phyloP scores from a whole-genome alignment of 2,797 vertebrate genomes.

The Manis crassicaudata region DNA sequence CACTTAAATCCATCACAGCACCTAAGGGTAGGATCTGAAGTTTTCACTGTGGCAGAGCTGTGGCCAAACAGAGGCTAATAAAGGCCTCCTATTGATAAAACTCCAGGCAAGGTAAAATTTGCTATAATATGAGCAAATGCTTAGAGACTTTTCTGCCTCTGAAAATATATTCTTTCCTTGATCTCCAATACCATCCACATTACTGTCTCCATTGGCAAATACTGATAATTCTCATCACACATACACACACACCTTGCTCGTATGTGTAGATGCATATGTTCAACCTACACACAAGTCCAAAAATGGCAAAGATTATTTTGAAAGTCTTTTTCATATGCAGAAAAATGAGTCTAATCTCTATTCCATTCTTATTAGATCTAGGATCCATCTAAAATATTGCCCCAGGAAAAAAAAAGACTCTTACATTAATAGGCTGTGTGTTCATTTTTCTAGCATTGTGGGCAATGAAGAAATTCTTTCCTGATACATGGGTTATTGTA shows the following conservation, averaged over 20 bases:
- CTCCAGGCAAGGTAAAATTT: neutral
- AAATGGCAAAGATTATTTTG: neutral
- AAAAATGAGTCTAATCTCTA: neutral
- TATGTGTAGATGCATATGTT: neutral
- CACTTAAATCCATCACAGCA: neutral
- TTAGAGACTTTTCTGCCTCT: neutral
- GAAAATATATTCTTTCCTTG: neutral
- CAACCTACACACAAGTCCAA: neutral
- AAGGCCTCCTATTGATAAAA: neutral
- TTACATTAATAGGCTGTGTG: neutral
- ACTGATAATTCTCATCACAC: neutral
- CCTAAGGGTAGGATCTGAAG: neutral
- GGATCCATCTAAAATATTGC: neutral
- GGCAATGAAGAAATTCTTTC: neutral
- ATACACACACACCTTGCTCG: neutral
- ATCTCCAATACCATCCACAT: neutral
- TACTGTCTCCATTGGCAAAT: neutral
- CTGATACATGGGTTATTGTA: neutral
- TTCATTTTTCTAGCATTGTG: slow-evolving; percentile 14
- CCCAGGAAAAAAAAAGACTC: neutral
- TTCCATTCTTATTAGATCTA: neutral
- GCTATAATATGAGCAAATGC: neutral
- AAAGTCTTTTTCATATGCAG: neutral
- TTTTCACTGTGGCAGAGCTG: neutral
- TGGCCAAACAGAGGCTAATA: neutral